A percentile compares a stretch with the other conserved stretches of the same genome.
These are phyloP conservation scores for Melanophora roralis DNA, from an alignment of 2,888 invertebrate species.

Conservation along the genomic window DNA sequence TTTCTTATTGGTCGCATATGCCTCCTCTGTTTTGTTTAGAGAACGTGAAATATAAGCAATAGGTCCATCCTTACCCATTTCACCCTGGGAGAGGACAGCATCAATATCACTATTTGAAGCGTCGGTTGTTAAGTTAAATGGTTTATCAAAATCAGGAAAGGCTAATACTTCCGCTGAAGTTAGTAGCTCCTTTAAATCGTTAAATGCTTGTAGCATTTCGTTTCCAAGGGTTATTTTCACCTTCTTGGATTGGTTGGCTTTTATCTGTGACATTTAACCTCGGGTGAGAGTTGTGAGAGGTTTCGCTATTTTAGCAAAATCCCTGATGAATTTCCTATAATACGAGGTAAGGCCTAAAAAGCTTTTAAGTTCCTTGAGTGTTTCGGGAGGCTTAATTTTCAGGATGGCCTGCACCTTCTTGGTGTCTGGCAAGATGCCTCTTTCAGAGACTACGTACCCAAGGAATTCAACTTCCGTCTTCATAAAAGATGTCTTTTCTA, in stretches of 20 bases:
- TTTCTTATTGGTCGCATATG: slow-evolving; percentile 35
- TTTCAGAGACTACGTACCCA: background rate
- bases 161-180: slow-evolving; percentile 43
- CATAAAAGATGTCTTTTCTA: slow-evolving; percentile 32
- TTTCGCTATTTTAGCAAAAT: slow-evolving; percentile 35
- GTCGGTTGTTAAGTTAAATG: slow-evolving; percentile 55
- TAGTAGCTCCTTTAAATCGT: slow-evolving; percentile 32
- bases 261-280: slow-evolving; percentile 36
- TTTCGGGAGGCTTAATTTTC: slow-evolving; percentile 34
- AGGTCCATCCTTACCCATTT: slow-evolving; percentile 31
- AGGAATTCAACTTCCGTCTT: slow-evolving; percentile 46
- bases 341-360: slow-evolving; percentile 37
- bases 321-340: slow-evolving; percentile 43
- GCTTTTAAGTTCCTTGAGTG: slow-evolving; percentile 44
- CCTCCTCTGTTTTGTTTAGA: slow-evolving; percentile 25
- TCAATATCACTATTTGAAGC: slow-evolving; percentile 54
- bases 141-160: slow-evolving; percentile 52
- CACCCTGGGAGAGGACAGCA: slow-evolving; percentile 48
- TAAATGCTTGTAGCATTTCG: slow-evolving; percentile 35
- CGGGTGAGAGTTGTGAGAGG: slow-evolving; percentile 32
- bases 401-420: slow-evolving; percentile 25
- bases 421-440: slow-evolving; percentile 22
- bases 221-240: slow-evolving; percentile 17
- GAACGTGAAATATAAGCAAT: slow-evolving; percentile 23
- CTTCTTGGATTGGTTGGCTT: slow-evolving; percentile 34